These are phyloP conservation scores for Trissolcus japonicus DNA, from an alignment of 2,888 invertebrate genomes.

Conservation along the genomic window DNA sequence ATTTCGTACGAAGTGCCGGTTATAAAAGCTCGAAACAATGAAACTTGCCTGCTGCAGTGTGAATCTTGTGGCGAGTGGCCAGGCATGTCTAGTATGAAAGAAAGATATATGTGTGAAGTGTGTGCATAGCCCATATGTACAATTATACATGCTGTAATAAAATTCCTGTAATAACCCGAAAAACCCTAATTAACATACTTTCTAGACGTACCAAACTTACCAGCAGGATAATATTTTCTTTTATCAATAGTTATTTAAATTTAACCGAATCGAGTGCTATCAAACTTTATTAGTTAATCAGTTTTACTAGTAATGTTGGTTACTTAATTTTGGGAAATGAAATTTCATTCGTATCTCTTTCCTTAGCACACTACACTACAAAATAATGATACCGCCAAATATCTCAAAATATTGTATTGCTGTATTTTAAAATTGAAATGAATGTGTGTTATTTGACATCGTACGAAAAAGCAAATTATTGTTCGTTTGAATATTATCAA, in stretches of 20 bases:
- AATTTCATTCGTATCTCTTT: too few relatives aligned
- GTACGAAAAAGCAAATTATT: too few relatives aligned
- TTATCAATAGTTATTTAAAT: constrained; percentile 8
- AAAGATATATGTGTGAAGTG: constrained; percentile 46
- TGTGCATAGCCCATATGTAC: constrained; percentile 31
- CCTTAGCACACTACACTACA: too few relatives aligned
- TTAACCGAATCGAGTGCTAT: constrained; percentile 5
- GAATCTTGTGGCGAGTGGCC: constrained; percentile 64
- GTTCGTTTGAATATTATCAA: too few relatives aligned
- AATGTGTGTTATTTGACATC: too few relatives aligned
- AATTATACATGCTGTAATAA: constrained; percentile 29
- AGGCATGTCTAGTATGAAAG: constrained; percentile 53
- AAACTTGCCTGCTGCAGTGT: constrained; percentile 61
- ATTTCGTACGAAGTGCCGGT: constrained; percentile 41
- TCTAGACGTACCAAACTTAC: constrained; percentile 24
- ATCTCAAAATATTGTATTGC: too few relatives aligned
- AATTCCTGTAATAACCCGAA: constrained; percentile 30
- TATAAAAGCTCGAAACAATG: constrained; percentile 63
- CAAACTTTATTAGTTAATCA: not conserved
- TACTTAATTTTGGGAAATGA: too few relatives aligned
- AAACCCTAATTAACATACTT: constrained; percentile 51
- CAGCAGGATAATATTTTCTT: constrained; percentile 10
- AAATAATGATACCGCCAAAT: too few relatives aligned
- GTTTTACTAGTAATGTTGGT: not conserved
- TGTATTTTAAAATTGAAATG: too few relatives aligned